A percentile compares a stretch with the other conserved stretches of the same genome.
Evolutionary conservation across 2,888 invertebrate species (phyloP).

Genomic region (Rhopalosiphum nymphaeae): DNA sequence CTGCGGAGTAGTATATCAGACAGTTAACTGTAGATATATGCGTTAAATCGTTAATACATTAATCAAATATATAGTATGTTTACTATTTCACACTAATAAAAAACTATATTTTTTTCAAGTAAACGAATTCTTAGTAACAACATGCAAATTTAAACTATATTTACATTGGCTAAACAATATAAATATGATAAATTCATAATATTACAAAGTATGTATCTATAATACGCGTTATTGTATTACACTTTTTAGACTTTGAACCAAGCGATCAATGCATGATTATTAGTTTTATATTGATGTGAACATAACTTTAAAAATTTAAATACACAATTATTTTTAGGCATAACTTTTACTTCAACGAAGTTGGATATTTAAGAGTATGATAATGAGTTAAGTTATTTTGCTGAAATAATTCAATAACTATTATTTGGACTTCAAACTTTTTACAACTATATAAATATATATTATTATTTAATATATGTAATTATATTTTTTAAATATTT

Average conservation of each 20-base stretch:
- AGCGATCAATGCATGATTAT: neutral
- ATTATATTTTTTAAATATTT: neutral
- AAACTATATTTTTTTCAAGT: neutral
- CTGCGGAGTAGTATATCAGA: neutral
- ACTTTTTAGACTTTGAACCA: neutral
- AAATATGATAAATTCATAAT: neutral
- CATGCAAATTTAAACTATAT: neutral
- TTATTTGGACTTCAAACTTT: neutral
- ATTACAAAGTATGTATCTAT: neutral
- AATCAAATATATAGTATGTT: neutral
- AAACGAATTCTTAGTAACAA: neutral
- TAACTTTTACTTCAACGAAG: neutral
- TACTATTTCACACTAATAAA: neutral
- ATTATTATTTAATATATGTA: neutral
- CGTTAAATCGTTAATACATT: neutral
- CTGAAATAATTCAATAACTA: neutral
- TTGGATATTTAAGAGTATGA: neutral
- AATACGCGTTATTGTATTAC: neutral
- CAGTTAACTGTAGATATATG: neutral
- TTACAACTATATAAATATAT: neutral
- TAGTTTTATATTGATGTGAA: neutral
- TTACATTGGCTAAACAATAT: neutral
- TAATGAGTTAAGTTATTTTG: neutral
- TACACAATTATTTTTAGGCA: neutral
- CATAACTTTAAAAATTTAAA: neutral